A percentile compares a stretch with the other conserved stretches of the same genome.
These are phyloP conservation scores for Morone saxatilis DNA, from an alignment of 2,113 vertebrate genomes.

Conservation along the genomic window DNA sequence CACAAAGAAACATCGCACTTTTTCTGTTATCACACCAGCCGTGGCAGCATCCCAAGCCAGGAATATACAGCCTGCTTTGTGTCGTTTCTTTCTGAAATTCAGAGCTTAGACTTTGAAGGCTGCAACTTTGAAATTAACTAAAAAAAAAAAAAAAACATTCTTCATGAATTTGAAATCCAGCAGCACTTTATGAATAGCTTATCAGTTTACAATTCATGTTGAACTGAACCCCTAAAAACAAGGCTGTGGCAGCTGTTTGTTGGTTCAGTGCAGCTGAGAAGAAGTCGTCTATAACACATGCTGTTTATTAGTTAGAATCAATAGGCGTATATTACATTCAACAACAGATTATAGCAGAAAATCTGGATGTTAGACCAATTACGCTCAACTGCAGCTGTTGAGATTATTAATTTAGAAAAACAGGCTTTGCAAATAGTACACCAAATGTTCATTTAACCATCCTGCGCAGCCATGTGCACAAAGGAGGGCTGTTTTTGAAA, in stretches of 20 bases:
- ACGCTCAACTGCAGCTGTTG: conserved; percentile 62
- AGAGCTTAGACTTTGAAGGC: conserved; percentile 7
- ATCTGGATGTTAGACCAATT: conserved; percentile 51
- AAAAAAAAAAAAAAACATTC: not conserved
- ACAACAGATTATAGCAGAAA: conserved; percentile 36
- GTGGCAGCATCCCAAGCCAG: conserved; percentile 37
- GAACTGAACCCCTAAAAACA: not conserved
- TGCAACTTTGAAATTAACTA: conserved; percentile 32
- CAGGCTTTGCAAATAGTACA: conserved; percentile 51
- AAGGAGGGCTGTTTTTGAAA: conserved; percentile 2
- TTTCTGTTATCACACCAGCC: conserved; percentile 59
- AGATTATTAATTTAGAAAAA: conserved; percentile 56
- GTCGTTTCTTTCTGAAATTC: not conserved
- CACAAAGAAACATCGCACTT: conserved; percentile 57
- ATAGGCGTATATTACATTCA: conserved; percentile 45
- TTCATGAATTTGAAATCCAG: conserved; percentile 5
- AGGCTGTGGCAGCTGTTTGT: conserved; percentile 38
- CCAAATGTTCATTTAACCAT: conserved; percentile 58
- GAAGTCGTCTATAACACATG: conserved; percentile 1
- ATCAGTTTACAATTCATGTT: conserved; percentile 28
- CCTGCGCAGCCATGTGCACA: conserved; percentile 2
- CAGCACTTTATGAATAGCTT: conserved; percentile 27
- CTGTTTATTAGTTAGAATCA: conserved; percentile 47
- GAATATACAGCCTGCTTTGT: conserved; percentile 42
- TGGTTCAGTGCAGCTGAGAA: conserved; percentile 17